These are phyloP conservation scores for Scaptomyza tumidula DNA, from an alignment of 2,888 invertebrate species.

Conservation along the genomic window DNA sequence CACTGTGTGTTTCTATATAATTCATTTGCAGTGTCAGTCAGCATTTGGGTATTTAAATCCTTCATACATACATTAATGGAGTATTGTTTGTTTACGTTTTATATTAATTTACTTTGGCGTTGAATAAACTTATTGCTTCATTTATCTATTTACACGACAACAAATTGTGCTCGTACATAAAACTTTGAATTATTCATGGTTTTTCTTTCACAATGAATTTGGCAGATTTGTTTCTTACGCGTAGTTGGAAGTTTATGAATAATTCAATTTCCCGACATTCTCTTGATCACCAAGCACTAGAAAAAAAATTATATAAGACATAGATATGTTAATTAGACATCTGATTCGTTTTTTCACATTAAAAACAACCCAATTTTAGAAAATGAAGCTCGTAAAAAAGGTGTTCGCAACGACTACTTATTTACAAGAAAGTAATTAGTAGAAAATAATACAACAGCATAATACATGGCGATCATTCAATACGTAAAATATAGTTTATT, in stretches of 20 bases:
- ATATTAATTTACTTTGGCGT: conserved; percentile 32
- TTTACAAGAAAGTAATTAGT: too few species aligned
- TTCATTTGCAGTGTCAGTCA: conserved; percentile 26
- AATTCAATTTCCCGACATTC: conserved; percentile 26
- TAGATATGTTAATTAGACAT: conserved; percentile 7
- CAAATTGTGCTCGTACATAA: conserved; percentile 13
- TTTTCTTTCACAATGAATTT: conserved; percentile 42
- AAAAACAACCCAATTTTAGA: not conserved
- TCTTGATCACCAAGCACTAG: conserved; percentile 18
- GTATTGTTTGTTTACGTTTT: not conserved
- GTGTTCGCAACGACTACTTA: too few species aligned
- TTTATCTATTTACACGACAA: conserved; percentile 39
- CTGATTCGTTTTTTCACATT: not conserved
- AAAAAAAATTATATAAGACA: conserved; percentile 10
- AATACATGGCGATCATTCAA: too few species aligned
- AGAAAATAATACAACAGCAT: too few species aligned
- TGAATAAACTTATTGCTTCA: not conserved
- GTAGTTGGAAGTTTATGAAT: conserved; percentile 45
- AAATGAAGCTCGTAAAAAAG: too few species aligned
- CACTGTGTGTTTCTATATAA: conserved; percentile 10
- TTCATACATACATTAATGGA: not conserved
- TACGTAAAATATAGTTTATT: too few species aligned
- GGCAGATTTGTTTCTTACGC: conserved; percentile 38
- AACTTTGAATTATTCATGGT: conserved; percentile 48
- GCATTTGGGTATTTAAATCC: conserved; percentile 7